Evolutionary conservation across 2,113 vertebrate genomes (phyloP).

Genomic region (Lycocorax pyrrhopterus): DNA sequence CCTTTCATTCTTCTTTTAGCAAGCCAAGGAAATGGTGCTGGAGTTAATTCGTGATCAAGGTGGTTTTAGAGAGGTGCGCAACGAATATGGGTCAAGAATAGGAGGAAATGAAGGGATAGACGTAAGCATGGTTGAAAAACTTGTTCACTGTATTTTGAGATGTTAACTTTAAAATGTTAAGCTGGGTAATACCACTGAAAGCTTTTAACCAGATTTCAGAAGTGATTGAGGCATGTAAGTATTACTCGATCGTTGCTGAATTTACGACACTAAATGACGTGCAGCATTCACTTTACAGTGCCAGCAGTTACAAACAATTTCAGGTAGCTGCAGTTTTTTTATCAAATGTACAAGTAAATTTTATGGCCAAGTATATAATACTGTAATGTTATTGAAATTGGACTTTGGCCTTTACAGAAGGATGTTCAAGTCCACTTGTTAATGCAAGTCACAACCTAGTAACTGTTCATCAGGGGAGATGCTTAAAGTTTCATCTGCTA

Average conservation of each 20-base stretch:
- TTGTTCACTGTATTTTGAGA: conserved; percentile 51
- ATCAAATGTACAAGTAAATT: background rate
- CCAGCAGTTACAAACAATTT: background rate
- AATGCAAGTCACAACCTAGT: background rate
- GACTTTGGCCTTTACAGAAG: background rate
- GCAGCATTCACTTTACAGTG: background rate
- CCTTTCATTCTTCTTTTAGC: conserved; percentile 72
- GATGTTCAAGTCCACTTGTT: background rate
- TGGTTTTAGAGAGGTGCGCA: conserved; percentile 95
- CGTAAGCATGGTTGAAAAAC: conserved; percentile 78
- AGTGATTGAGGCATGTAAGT: background rate
- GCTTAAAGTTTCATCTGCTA: background rate
- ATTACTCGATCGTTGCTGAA: background rate
- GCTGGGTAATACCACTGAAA: background rate
- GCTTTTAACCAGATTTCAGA: background rate
- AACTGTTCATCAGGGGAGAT: background rate
- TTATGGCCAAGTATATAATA: background rate
- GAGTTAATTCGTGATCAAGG: conserved; percentile 97
- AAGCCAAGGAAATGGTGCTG: conserved; percentile 99
- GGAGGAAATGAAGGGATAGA: conserved; percentile 91
- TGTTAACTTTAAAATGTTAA: conserved; percentile 14
- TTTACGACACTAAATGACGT: background rate
- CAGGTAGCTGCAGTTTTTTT: background rate
- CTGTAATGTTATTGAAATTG: background rate
- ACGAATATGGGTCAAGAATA: conserved; percentile 93